These are phyloP conservation scores for Platynereis dumerilii DNA, from an alignment of 2,888 invertebrate species.

Conservation along the genomic window DNA sequence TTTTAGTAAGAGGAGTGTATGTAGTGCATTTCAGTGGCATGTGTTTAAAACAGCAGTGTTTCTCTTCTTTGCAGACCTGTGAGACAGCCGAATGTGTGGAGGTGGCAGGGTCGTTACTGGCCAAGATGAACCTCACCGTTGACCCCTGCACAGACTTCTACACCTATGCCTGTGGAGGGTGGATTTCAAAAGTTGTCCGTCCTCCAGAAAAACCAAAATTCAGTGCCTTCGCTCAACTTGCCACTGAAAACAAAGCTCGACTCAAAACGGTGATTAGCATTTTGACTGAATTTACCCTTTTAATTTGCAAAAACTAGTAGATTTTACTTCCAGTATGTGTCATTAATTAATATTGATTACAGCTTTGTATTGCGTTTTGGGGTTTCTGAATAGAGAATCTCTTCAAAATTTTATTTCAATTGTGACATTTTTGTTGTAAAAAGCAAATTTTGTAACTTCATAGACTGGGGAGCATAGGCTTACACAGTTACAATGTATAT, in stretches of 20 bases:
- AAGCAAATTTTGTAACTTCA: no score
- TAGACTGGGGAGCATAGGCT: no score
- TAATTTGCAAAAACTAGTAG: background rate
- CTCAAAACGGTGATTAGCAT: conserved; percentile 43
- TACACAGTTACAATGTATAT: no score
- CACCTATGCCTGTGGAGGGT: conserved; percentile 51
- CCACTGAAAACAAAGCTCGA: conserved; percentile 40
- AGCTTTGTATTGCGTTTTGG: no score
- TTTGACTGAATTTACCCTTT: background rate
- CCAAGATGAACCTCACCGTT: conserved; percentile 46
- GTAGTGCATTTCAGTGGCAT: no score
- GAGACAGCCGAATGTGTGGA: conserved; percentile 42
- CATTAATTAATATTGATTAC: background rate
- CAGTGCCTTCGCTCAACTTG: conserved; percentile 42
- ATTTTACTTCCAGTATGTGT: background rate
- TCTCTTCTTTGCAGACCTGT: conserved; percentile 41
- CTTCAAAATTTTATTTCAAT: no score
- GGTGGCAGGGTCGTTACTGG: conserved; percentile 44
- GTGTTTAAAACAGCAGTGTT: no score
- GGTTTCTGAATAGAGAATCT: no score
- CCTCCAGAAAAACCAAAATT: conserved; percentile 47
- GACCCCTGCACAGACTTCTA: conserved; percentile 58
- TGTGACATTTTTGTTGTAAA: no score
- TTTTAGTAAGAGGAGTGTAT: no score
- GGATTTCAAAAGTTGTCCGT: conserved; percentile 41